Base-by-base conservation (phyloP, 2,113 vertebrate species). In the Vulpes lagopus region DNA sequence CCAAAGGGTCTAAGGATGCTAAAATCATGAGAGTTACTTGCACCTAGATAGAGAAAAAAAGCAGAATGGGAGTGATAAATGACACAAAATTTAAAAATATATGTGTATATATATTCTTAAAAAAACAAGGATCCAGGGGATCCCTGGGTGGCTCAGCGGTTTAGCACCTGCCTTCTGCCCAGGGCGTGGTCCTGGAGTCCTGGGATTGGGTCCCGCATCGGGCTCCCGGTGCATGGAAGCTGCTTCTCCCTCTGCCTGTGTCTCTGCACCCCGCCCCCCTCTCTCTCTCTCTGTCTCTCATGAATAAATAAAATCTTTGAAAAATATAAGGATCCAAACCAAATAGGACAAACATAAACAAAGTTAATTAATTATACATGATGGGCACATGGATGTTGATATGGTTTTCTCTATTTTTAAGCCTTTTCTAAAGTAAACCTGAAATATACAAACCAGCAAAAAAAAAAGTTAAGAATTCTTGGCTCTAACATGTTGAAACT, bases 341-440 rank as follows among this genome's bases (percentile, higher is more conserved):
- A 88, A 65, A 91, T 2, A 81, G 27, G 35, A 91, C 49, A 74
- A 80, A 59, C 3, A 11, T 89, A 62, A n/a, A 53, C 32, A 86
- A 81, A 64, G 55, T 67, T n/a, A 76, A 49, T 76, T 69, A 81
- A 71, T 51, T 53, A 89, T 1, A 85, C 38, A 92, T 8, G 27
- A 60, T 49, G 30, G 83, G 51, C 64, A 49, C 35, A n/a, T 9
- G 27, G 84, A 65, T 80, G 25, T 38, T 59, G 32, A 74, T 49
- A 60, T 3, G 51, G 9, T 67, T 35, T 65, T 60, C 55, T 65
- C 2, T 62, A 15, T 84, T 89, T 88, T 89, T 43, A 84, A 73
- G 38, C 32, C 11, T 79, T 91, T 96, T 60, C 38, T 25, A 73
- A 55, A 95, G 57, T 57, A 76, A 80, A 89, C 91, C 35, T 86